Evolutionary conservation across 1,140 invertebrate species (phyloP), one percentile per base, ranked within the genome.

Genomic region (Pseudomyrmex concolor): DNA sequence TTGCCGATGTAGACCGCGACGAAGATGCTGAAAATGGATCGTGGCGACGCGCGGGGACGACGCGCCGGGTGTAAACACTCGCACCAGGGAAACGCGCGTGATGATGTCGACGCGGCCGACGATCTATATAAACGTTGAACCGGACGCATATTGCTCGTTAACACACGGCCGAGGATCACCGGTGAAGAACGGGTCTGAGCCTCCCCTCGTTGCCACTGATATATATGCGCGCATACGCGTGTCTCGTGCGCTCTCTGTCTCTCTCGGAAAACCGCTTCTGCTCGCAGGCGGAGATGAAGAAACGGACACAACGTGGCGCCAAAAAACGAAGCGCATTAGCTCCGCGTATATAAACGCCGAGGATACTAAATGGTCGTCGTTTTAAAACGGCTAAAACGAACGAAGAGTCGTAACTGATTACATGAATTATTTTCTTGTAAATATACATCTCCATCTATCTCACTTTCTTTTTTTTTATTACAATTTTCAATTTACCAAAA

Each of bases 111-210:
- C 78, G 80, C 66, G 70, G 9, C 62, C 74, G 70, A 51, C 71
- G 82, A 78, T 86, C 84, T 86, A 86, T 86, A 86, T 84, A 86
- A 84, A 83, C 72, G 84, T 71, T 85, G 59, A 64, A 78, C 82
- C 82, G 81, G 84, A 86, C 84, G 84, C 82, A 77, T 78, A 84
- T 86, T 72, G 84, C 84, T 86, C 84, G 84, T 86, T 84, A 86
- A 86, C 82, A 74, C 84, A 84, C 81, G 80, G 81, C 64, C 81
- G 84, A 83, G 84, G 84, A 84, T 84, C 82, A 74, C 80, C 71
- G 84, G 51, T 74, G 84, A 83, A 83, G 84, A 85, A 85, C 84
- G 84, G 70, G 84, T 60, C 70, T 50, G 54, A 34, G 64, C 54
- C 63, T 83, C 80, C 80, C 84, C 80, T 85, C 78, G 78, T 83